Conservation (phyloP, 1,140 invertebrate species). For the Daktulosphaira vitifoliae region DNA sequence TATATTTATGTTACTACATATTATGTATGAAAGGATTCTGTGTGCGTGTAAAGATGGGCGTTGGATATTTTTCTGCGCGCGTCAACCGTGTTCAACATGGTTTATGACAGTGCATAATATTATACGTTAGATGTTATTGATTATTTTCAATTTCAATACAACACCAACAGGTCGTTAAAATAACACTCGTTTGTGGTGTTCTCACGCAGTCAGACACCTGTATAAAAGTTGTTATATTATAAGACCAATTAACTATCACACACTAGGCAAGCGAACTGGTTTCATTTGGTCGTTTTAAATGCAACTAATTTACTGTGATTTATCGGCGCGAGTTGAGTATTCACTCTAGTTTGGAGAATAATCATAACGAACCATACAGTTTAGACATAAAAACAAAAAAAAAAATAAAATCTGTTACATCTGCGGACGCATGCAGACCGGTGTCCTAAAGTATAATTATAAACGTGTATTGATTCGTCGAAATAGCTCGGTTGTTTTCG, state of each 20-base stretch:
- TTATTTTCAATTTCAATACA: conserved; percentile 31
- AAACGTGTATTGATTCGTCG: too few relatives aligned
- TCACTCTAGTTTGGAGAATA: background rate
- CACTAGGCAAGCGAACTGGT: conserved; percentile 5
- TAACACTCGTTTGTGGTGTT: conserved; percentile 11
- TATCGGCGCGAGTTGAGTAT: background rate
- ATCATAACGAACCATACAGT: too few relatives aligned
- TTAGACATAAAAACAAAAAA: too few relatives aligned
- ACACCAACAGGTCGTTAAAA: conserved; percentile 33
- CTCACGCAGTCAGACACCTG: conserved; percentile 31
- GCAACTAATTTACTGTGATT: conserved; percentile 24
- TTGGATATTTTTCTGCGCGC: background rate
- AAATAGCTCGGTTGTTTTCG: too few relatives aligned
- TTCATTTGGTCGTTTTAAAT: conserved; percentile 27
- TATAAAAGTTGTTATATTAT: background rate
- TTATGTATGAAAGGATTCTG: too few relatives aligned
- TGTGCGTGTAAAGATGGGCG: too few relatives aligned
- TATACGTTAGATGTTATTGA: conserved; percentile 21
- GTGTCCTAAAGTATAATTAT: too few relatives aligned
- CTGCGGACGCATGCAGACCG: too few relatives aligned
- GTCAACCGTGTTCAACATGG: conserved; percentile 6
- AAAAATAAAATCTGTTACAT: too few relatives aligned
- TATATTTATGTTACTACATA: too few relatives aligned
- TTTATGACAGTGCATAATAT: conserved; percentile 25
- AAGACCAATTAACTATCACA: too few relatives aligned